Percentiles rank a stretch among this genome's conserved stretches.
Conservation (phyloP, 2,797 vertebrate genomes). For the Clamator glandarius region DNA sequence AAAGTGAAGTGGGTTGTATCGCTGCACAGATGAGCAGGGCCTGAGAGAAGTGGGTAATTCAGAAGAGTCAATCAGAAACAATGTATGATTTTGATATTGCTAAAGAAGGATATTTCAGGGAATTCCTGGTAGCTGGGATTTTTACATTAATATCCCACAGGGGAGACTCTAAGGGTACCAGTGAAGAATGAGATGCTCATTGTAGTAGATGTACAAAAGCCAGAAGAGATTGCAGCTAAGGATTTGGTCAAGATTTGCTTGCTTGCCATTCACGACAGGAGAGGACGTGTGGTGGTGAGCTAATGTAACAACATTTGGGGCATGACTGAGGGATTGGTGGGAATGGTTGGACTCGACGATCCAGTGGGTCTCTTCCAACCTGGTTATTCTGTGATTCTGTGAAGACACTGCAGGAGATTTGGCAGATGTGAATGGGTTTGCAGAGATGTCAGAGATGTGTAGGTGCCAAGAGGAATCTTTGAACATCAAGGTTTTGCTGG, state of each 20-base stretch:
- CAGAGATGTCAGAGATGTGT: background rate
- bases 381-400: too few species aligned
- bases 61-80: background rate
- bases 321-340: too few species aligned
- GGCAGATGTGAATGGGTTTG: background rate
- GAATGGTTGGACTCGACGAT: too few species aligned
- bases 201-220: background rate
- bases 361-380: too few species aligned
- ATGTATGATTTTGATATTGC: background rate
- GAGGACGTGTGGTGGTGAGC: too few species aligned
- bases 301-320: too few species aligned
- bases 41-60: background rate
- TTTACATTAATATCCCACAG: background rate
- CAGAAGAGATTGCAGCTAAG: background rate
- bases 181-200: background rate
- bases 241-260: background rate
- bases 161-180: background rate
- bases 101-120: background rate
- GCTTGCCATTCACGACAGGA: too few species aligned
- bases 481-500: background rate
- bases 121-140: background rate
- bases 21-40: background rate
- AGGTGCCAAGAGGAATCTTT: background rate
- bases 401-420: background rate
- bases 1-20: background rate